These are phyloP conservation scores for Lycodopsis pacificus DNA, from an alignment of 2,797 vertebrate genomes.

Conservation along the genomic window DNA sequence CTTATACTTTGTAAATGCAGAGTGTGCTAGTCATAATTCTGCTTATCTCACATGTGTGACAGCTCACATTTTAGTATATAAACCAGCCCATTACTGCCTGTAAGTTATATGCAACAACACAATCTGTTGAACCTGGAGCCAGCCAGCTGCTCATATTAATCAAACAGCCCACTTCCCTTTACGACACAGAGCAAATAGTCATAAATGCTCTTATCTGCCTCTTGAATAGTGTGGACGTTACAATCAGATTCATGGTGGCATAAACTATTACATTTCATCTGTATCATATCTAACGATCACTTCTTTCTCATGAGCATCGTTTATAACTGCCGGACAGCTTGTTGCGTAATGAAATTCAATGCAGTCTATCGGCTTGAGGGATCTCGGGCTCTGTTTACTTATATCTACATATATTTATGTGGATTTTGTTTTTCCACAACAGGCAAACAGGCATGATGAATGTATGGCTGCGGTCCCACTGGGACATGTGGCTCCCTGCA, in stretches of 20 bases:
- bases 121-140: constrained; percentile 65
- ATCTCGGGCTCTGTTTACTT: constrained; percentile 80
- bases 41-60: constrained; percentile 73
- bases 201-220: constrained; percentile 79
- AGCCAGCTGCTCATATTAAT: constrained; percentile 76
- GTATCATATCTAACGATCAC: constrained; percentile 88
- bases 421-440: constrained; percentile 74
- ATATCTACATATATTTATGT: constrained; percentile 85
- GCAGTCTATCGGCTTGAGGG: constrained; percentile 79
- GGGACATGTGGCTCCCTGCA: constrained; percentile 57
- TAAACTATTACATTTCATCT: constrained; percentile 92
- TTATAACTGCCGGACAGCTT: constrained; percentile 89
- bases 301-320: constrained; percentile 88
- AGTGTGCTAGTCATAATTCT: constrained; percentile 73
- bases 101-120: constrained; percentile 70
- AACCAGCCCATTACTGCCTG: constrained; percentile 65
- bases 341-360: constrained; percentile 88
- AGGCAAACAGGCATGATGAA: constrained; percentile 82
- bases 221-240: constrained; percentile 87
- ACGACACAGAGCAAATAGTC: constrained; percentile 81
- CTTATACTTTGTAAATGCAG: constrained; percentile 58
- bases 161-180: constrained; percentile 78
- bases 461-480: constrained; percentile 57
- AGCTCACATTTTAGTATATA: constrained; percentile 71
- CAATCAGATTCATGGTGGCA: constrained; percentile 95